Evolutionary conservation across 2,888 invertebrate species (phyloP), one percentile per base, ranked within the genome.

Genomic region (Bimastos eiseni): DNA sequence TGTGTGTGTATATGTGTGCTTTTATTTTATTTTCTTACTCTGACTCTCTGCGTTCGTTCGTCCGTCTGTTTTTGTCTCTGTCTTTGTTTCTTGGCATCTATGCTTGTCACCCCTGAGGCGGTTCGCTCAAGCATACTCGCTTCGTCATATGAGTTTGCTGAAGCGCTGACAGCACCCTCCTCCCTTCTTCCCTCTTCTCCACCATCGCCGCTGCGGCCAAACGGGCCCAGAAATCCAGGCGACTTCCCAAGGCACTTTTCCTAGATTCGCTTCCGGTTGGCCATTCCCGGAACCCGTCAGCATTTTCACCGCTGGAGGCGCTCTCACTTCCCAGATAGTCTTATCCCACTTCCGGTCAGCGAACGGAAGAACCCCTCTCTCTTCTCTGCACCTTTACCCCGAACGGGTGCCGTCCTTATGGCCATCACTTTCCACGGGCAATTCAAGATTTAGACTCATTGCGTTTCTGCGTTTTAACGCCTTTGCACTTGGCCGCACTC

Each of bases 271-370:
- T 70, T 70, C 70, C 70, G 30, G 70, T 70, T n/a, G 70, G 70
- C 70, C 70, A 70, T 70, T n/a, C 70, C 70, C 70, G 70, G 70
- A 70, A 70, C 70, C 70, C 70, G 70, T n/a, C 30, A 70, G 70
- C n/a, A 70, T 70, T 70, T 70, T 70, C 70, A 11, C 55, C 70
- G 70, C 70, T 70, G 70, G n/a, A 6, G 70, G 30, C 70, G 70
- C 70, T 70, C n/a, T 70, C 30, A 24, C 70, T 70, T n/a, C 11
- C 30, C 70, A n/a, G 70, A 70, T 70, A 70, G n/a, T n/a, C 70
- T 70, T 70, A 70, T 70, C 70, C 70, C n/a, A 70, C 70, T 70
- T 70, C 70, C 70, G 70, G 70, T 70, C 70, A 70, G 70, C 70
- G 70, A 70, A 70, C 70, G 70, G 30, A 70, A 70, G 70, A n/a